These are phyloP conservation scores for Neria commutata DNA, from an alignment of 2,888 invertebrate species.

Conservation along the genomic window DNA sequence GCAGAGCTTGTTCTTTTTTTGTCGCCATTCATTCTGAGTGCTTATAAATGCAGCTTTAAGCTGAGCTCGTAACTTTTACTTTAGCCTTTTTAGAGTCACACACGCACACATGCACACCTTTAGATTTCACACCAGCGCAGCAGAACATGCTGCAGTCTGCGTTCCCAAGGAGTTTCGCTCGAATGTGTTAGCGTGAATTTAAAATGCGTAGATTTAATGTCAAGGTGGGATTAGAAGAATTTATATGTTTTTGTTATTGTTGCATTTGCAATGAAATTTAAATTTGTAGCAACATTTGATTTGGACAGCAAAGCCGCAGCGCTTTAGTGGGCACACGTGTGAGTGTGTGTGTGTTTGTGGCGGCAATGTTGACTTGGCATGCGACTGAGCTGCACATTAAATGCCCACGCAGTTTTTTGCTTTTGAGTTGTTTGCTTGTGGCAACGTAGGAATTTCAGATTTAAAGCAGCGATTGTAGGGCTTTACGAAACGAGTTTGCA, in stretches of 20 bases:
- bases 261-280: conserved; percentile 35
- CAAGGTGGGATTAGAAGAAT: conserved; percentile 47
- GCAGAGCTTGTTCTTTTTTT: background rate
- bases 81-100: conserved; percentile 22
- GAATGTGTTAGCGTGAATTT: conserved; percentile 21
- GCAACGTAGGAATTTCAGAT: background rate
- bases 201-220: conserved; percentile 47
- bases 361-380: no score
- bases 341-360: no score
- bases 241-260: conserved; percentile 29
- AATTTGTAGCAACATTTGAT: conserved; percentile 28
- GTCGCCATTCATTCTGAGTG: background rate
- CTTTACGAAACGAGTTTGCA: no score
- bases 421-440: no score
- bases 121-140: conserved; percentile 6
- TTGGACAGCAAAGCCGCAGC: background rate
- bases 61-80: conserved; percentile 34
- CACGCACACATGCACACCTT: background rate
- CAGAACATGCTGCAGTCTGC: conserved; percentile 27
- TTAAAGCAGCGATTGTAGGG: background rate
- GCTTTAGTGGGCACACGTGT: background rate
- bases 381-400: background rate
- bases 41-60: conserved; percentile 5
- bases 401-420: conserved; percentile 1
- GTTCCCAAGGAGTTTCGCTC: conserved; percentile 1